Percentiles rank a stretch among this genome's conserved stretches.
Evolutionary conservation across 23 tunicate genomes (phyloP).

Genomic region (Halocynthia roretzi): DNA sequence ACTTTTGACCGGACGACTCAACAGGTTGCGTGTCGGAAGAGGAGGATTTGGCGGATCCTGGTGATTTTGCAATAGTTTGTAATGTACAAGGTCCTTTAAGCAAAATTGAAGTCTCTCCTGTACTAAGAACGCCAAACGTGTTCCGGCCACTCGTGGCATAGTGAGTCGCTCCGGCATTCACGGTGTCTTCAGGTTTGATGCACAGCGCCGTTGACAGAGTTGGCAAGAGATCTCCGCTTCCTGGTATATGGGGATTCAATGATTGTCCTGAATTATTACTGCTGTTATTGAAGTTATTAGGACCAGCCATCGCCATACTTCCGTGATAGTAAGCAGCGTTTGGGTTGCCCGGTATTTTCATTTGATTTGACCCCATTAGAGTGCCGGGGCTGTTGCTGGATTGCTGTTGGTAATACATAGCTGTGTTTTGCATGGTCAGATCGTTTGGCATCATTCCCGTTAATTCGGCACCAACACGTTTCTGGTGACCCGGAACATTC

Average conservation of each 20-base stretch:
- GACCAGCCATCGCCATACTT: constrained; percentile 15
- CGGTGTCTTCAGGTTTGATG: constrained; percentile 1
- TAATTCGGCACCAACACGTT: constrained; percentile 2
- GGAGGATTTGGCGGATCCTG: not conserved
- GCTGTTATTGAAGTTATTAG: constrained; percentile 28
- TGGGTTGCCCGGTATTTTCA: not conserved
- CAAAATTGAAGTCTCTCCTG: constrained; percentile 57
- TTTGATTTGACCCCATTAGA: not conserved
- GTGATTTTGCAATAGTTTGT: not conserved
- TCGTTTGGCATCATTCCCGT: not conserved
- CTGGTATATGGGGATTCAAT: not conserved
- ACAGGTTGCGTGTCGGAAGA: not conserved
- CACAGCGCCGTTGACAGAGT: constrained; percentile 6
- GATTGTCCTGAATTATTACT: not conserved
- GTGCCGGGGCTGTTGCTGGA: not conserved
- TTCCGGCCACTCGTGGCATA: constrained; percentile 15
- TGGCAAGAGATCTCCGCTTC: not conserved
- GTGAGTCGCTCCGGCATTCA: constrained; percentile 17
- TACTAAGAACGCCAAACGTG: constrained; percentile 24
- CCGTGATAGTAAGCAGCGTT: constrained; percentile 9
- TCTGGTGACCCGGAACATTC: constrained; percentile 9
- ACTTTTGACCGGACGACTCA: constrained; percentile 8
- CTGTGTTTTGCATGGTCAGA: constrained; percentile 1
- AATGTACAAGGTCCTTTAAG: constrained; percentile 48
- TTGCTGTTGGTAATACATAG: not conserved